Percentiles rank a stretch among this genome's conserved stretches.
Conservation (phyloP, 2,113 vertebrate species). For the Xiphophorus hellerii region DNA sequence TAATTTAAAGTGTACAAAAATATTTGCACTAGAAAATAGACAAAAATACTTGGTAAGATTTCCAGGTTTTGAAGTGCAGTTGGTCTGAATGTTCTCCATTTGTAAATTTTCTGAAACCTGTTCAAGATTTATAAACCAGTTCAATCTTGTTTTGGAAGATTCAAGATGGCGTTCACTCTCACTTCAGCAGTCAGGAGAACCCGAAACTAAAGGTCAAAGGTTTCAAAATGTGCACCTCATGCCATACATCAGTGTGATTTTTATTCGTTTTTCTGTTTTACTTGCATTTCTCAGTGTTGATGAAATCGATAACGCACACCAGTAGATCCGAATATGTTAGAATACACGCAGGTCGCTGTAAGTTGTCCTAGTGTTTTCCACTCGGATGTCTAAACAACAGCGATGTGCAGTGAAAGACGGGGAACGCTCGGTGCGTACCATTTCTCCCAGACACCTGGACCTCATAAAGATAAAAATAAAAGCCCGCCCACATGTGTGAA, state of each 20-base stretch:
- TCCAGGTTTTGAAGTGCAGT: too few species aligned
- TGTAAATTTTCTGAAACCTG: too few species aligned
- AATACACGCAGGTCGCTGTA: neutral
- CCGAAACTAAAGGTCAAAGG: too few species aligned
- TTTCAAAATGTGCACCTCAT: neutral
- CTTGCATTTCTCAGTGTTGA: neutral
- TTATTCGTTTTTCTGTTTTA: neutral
- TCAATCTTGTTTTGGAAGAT: too few species aligned
- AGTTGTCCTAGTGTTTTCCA: neutral
- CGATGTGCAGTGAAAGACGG: neutral
- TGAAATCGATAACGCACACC: neutral
- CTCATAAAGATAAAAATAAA: constrained; percentile 10
- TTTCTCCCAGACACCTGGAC: neutral
- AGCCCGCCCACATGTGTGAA: neutral
- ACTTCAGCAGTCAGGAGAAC: too few species aligned
- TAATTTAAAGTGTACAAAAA: too few species aligned
- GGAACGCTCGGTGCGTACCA: neutral
- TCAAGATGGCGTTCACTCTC: neutral
- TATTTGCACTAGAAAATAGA: too few species aligned
- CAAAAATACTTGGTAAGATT: too few species aligned
- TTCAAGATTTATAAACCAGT: neutral
- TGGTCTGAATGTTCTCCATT: too few species aligned
- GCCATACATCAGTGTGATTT: too few species aligned
- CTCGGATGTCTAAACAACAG: neutral
- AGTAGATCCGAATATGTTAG: neutral